Percentiles rank a stretch among this genome's conserved stretches.
These are phyloP conservation scores for Andinoacara biseriatus DNA, from an alignment of 2,113 vertebrate species.

Conservation along the genomic window DNA sequence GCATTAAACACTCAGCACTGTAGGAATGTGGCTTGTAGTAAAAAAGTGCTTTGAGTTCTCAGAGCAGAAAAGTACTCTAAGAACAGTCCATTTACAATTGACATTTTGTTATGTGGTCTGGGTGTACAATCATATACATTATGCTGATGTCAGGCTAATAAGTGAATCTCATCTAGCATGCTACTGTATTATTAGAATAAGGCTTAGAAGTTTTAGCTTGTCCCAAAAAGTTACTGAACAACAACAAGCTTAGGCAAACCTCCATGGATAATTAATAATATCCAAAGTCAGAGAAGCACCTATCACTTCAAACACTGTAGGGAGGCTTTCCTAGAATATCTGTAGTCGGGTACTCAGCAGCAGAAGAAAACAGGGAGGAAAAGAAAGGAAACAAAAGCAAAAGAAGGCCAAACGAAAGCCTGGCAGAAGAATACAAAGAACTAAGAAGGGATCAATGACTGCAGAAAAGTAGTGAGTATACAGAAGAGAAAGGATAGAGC, in stretches of 20 bases:
- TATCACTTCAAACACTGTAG: conserved; percentile 25
- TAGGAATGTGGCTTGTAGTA: background rate
- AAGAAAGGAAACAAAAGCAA: conserved; percentile 6
- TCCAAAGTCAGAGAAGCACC: conserved; percentile 2
- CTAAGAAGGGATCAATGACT: conserved; percentile 23
- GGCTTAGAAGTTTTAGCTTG: background rate
- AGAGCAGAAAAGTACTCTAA: background rate
- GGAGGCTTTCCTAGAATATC: conserved; percentile 17
- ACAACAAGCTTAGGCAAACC: conserved; percentile 25
- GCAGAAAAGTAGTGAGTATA: conserved; percentile 7
- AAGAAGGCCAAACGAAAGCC: background rate
- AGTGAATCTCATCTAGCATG: background rate
- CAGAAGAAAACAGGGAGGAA: background rate
- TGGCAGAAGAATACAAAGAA: conserved; percentile 20
- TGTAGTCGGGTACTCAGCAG: background rate
- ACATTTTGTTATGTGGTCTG: background rate
- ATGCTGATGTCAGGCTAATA: background rate
- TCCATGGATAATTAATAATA: conserved; percentile 49
- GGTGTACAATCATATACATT: background rate
- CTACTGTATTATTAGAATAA: background rate
- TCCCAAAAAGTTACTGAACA: conserved; percentile 12
- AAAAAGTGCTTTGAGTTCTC: background rate
- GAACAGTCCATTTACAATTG: background rate
- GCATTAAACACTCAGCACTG: background rate
- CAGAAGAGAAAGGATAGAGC: conserved; percentile 9